phyloP scores from a whole-genome alignment of 2,113 vertebrate species.

The Zapus hudsonius region DNA sequence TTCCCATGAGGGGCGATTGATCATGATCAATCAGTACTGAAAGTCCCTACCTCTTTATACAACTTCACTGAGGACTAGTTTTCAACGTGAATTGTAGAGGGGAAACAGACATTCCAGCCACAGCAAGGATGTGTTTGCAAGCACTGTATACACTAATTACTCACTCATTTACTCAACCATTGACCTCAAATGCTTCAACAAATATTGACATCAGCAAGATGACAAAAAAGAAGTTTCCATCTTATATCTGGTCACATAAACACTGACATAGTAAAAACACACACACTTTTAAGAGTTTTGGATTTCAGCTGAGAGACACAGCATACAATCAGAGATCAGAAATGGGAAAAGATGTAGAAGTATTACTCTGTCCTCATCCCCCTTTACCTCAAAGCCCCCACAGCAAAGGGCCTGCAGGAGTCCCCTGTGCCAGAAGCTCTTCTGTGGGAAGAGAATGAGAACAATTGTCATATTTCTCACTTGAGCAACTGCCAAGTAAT shows the following conservation, averaged over 20 bases:
- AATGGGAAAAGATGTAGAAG: background rate
- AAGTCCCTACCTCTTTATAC: background rate
- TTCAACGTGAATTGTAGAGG: background rate
- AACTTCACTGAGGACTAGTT: background rate
- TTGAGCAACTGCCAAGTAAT: background rate
- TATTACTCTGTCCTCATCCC: background rate
- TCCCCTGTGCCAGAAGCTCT: background rate
- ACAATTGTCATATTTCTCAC: background rate
- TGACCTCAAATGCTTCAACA: background rate
- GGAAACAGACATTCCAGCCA: background rate
- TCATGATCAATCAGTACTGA: background rate
- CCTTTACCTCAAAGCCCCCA: too few relatives aligned
- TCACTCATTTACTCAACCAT: background rate
- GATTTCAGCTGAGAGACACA: background rate
- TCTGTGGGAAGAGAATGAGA: background rate
- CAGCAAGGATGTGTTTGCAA: background rate
- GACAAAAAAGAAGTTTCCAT: background rate
- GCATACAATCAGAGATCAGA: background rate
- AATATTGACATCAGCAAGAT: background rate
- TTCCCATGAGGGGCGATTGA: background rate
- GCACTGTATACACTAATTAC: background rate
- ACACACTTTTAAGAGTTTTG: background rate
- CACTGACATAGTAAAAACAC: background rate
- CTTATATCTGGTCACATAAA: background rate
- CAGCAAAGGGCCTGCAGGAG: too few relatives aligned